Conservation (phyloP, 2,797 vertebrate species). For the Otus scops region DNA sequence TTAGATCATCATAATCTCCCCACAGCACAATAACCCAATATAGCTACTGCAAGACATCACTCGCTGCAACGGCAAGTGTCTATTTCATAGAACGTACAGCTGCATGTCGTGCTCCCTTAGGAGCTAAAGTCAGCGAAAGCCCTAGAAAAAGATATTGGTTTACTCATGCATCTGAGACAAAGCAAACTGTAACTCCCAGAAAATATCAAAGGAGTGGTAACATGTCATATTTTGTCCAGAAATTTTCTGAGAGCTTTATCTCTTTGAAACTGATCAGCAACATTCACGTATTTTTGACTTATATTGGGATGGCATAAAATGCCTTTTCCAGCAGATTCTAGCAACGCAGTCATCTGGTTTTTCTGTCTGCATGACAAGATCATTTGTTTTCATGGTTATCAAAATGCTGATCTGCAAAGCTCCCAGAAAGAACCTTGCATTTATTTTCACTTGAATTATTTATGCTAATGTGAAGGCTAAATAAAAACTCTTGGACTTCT, state of each 20-base stretch:
- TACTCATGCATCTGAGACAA: background rate
- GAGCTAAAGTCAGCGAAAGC: conserved; percentile 19
- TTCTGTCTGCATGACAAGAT: background rate
- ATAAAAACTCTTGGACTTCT: background rate
- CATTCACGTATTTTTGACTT: background rate
- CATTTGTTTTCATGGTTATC: conserved; percentile 21
- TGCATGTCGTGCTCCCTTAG: background rate
- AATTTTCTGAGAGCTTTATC: conserved; percentile 1
- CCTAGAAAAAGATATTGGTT: background rate
- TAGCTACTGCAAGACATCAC: background rate
- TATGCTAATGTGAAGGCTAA: background rate
- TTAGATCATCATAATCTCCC: conserved; percentile 10
- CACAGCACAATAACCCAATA: background rate
- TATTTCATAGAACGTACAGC: background rate
- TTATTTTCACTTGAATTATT: conserved; percentile 24
- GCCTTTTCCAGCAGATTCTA: conserved; percentile 11
- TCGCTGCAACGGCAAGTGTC: background rate
- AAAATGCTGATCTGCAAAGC: conserved; percentile 43
- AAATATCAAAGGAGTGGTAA: conserved; percentile 10
- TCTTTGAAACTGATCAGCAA: conserved; percentile 2
- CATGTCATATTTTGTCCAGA: background rate
- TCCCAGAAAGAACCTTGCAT: background rate
- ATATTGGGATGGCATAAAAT: background rate
- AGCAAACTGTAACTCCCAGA: conserved; percentile 1
- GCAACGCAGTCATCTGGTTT: conserved; percentile 33